Conservation (phyloP, 2,888 invertebrate genomes). For the Drosophila kuntzei region DNA sequence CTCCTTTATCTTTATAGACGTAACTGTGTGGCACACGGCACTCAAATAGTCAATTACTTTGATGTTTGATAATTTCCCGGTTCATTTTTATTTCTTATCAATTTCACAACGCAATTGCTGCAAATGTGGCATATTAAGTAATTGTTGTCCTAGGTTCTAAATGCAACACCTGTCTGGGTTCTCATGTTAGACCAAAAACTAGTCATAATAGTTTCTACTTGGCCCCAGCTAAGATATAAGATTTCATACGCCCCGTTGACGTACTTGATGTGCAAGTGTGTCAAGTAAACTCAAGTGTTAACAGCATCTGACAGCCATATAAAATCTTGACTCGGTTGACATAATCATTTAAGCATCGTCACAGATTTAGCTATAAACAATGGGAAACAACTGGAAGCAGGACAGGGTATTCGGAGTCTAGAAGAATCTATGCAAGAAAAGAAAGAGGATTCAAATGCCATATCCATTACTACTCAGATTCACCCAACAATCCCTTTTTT, state of each 20-base stretch:
- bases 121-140: conserved; percentile 26
- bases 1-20: conserved; percentile 31
- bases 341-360: conserved; percentile 5
- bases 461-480: too few species aligned
- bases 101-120: conserved; percentile 55
- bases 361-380: conserved; percentile 4
- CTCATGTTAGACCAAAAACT: background rate
- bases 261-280: conserved; percentile 1
- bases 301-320: conserved; percentile 10
- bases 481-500: too few species aligned
- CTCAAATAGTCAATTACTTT: conserved; percentile 15
- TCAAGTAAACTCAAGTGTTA: conserved; percentile 18
- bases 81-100: conserved; percentile 44
- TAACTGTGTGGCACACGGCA: conserved; percentile 50
- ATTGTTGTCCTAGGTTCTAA: conserved; percentile 60
- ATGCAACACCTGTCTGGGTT: conserved; percentile 20
- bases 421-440: background rate
- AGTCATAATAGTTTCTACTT: background rate
- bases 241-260: conserved; percentile 13
- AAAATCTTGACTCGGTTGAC: conserved; percentile 7
- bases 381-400: background rate
- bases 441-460: too few species aligned
- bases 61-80: conserved; percentile 26
- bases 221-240: background rate
- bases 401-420: background rate